Conservation (phyloP, 2,888 invertebrate genomes). For the Hirtodrosophila histrioides region DNA sequence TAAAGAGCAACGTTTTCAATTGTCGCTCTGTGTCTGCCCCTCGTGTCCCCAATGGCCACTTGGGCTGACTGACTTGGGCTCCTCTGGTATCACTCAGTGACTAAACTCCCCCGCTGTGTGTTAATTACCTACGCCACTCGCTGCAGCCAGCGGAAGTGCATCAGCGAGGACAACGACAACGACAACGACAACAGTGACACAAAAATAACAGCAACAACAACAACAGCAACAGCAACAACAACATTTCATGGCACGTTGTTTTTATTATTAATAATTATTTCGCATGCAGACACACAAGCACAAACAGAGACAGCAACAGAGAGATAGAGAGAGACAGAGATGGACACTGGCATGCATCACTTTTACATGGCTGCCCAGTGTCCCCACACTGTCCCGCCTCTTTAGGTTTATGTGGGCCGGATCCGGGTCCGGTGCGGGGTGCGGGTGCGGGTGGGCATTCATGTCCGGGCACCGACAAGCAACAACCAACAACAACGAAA, state of each 20-base stretch:
- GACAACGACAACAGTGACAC: conserved; percentile 1
- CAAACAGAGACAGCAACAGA: conserved; percentile 15
- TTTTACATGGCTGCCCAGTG: conserved; percentile 46
- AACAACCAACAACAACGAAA: conserved; percentile 24
- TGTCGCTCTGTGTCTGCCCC: conserved; percentile 15
- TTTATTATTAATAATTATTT: conserved; percentile 78
- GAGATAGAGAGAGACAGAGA: neutral
- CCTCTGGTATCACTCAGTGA: conserved; percentile 2
- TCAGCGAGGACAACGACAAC: conserved; percentile 49
- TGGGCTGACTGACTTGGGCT: conserved; percentile 31
- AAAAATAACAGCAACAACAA: too few relatives aligned
- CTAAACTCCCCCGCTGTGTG: conserved; percentile 49
- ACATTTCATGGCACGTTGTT: conserved; percentile 56
- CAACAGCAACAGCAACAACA: conserved; percentile 18
- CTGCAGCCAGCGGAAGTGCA: conserved; percentile 51
- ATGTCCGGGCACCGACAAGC: conserved; percentile 56
- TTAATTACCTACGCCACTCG: conserved; percentile 67
- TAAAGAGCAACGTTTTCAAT: conserved; percentile 31
- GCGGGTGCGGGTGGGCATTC: conserved; percentile 5
- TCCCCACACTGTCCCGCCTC: neutral
- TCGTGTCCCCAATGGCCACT: conserved; percentile 33
- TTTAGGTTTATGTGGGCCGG: neutral
- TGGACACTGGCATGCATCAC: conserved; percentile 30
- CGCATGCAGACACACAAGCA: conserved; percentile 46
- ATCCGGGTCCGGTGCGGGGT: conserved; percentile 12